Conservation (phyloP, 2,888 invertebrate genomes). For the Scrobipalpa costella region DNA sequence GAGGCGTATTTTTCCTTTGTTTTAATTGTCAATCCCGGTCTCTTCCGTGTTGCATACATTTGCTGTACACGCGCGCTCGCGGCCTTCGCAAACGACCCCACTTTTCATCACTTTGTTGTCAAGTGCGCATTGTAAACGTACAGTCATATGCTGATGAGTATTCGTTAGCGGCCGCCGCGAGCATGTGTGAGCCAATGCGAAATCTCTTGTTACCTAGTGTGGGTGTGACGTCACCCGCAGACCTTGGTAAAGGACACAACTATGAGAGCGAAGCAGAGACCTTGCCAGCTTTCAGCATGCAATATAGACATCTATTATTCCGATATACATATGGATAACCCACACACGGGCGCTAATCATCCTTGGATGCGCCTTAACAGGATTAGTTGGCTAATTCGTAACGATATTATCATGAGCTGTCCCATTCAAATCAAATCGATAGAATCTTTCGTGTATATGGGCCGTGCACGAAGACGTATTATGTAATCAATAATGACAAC, state of each 20-base stretch:
- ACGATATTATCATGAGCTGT: slow-evolving; percentile 25
- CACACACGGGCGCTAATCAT: slow-evolving; percentile 23
- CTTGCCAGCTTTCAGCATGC: slow-evolving; percentile 67
- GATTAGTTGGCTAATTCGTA: slow-evolving; percentile 23
- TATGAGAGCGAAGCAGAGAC: slow-evolving; percentile 71
- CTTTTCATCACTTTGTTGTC: slow-evolving; percentile 22
- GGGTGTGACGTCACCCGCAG: slow-evolving; percentile 69
- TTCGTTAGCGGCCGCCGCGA: slow-evolving; percentile 40
- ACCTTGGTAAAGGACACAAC: slow-evolving; percentile 73
- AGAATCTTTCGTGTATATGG: slow-evolving; percentile 17
- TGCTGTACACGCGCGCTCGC: neutral
- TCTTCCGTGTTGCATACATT: slow-evolving; percentile 20
- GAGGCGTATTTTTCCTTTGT: slow-evolving; percentile 15
- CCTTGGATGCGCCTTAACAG: slow-evolving; percentile 25
- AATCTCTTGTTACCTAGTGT: slow-evolving; percentile 67
- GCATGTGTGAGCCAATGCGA: slow-evolving; percentile 50
- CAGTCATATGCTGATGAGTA: slow-evolving; percentile 19
- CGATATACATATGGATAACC: slow-evolving; percentile 30
- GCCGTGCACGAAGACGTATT: slow-evolving; percentile 17
- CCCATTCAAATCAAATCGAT: slow-evolving; percentile 27
- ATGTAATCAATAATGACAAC: slow-evolving; percentile 33
- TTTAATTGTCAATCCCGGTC: slow-evolving; percentile 6
- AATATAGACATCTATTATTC: slow-evolving; percentile 48
- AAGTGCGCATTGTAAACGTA: slow-evolving; percentile 12
- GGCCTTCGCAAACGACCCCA: slow-evolving; percentile 21